A percentile compares a stretch with the other conserved stretches of the same genome.
Conservation (phyloP, 2,797 vertebrate genomes). For the Meriones psammophilus region DNA sequence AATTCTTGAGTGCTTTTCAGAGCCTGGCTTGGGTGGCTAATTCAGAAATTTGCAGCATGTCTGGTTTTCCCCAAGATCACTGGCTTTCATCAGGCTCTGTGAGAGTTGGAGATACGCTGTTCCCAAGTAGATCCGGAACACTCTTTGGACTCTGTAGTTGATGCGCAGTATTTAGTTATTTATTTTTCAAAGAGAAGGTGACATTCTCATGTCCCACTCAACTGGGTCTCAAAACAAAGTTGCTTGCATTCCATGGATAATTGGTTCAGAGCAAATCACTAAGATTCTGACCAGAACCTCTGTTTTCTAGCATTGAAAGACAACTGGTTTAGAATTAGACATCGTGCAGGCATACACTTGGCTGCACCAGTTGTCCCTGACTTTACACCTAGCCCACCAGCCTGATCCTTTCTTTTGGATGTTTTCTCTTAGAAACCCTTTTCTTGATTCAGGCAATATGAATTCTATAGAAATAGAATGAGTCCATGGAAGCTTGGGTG, state of each 20-base stretch:
- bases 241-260: neutral
- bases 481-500: neutral
- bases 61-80: neutral
- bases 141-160: neutral
- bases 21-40: neutral
- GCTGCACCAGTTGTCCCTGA: neutral
- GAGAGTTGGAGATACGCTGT: neutral
- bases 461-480: neutral
- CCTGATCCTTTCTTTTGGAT: neutral
- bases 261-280: neutral
- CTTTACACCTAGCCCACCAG: neutral
- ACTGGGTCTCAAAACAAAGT: neutral
- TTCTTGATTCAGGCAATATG: slow-evolving; percentile 28
- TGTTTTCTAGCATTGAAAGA: neutral
- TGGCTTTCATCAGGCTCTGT: neutral
- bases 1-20: slow-evolving; percentile 18
- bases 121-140: neutral
- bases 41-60: neutral
- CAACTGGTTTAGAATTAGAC: neutral
- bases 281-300: neutral
- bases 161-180: neutral
- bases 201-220: neutral
- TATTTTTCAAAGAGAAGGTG: neutral
- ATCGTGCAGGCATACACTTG: neutral
- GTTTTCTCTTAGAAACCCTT: neutral